Evolutionary conservation across 2,888 invertebrate species (phyloP), one percentile per base, ranked within the genome.

Genomic region (Brenthis daphne): DNA sequence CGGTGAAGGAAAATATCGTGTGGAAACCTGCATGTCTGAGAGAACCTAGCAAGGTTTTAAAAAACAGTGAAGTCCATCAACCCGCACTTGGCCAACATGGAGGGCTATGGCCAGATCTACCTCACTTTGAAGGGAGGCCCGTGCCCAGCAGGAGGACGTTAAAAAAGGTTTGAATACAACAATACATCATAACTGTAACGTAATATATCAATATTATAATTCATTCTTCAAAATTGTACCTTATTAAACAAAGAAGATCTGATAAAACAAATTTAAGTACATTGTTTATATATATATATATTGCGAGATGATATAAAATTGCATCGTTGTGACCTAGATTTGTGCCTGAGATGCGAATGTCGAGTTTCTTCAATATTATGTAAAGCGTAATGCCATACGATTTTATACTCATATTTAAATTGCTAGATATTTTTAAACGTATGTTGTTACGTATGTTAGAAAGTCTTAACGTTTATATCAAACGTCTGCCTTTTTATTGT

Each of bases 281-380:
- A 60, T 69, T 69, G 65, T 63, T 63, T 65, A 60, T 47, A 43
- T 50, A 43, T 14, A 65, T 50, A 43, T 14, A 65, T 58, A 37
- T 61, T 57, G 58, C 55, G 67, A 56, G 60, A 69, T 68, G 61
- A 67, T 57, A 57, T 51, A 48, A 63, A 58, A 69, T 67, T 57
- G 65, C 67, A 63, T 67, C 57, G 54, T 64, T 65, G 53, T 65
- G 72, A 72, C 72, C 72, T 67, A 67, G 51, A 72, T 72, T 43
- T 72, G 53, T 56, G 33, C 51, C 51, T 54, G 61, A 33, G 60
- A 63, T 67, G 67, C 57, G 67, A 72, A 69, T 69, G 72, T 61
- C 58, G 67, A 69, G 61, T 53, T 69, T 68, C 64, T 67, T 69
- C 67, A 72, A 67, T 69, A 69, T 72, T 72, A 72, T 65, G 69